phyloP scores from a whole-genome alignment of 2,888 invertebrate genomes.

The Stenodema calcarata region DNA sequence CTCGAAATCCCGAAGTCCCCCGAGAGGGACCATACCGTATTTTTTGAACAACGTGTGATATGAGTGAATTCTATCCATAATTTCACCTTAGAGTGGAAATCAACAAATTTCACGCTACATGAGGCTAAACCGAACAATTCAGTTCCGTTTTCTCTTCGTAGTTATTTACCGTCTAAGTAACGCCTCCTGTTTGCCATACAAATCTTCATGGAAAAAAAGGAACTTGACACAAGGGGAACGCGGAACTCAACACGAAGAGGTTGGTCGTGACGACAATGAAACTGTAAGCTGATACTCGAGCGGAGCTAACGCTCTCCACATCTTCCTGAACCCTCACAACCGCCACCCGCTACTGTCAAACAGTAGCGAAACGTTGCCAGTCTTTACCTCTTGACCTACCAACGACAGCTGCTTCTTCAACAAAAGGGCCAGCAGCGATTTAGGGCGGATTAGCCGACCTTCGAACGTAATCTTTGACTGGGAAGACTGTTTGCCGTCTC shows the following conservation, averaged over 20 bases:
- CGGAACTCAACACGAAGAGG: background rate
- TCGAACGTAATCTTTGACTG: background rate
- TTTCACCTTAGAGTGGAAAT: too few species aligned
- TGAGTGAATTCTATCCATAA: too few species aligned
- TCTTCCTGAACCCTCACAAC: background rate
- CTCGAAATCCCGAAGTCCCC: too few species aligned
- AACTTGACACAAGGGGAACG: background rate
- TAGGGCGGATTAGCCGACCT: background rate
- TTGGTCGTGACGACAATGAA: background rate
- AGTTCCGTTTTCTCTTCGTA: too few species aligned
- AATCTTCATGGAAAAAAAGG: background rate
- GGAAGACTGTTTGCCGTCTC: background rate
- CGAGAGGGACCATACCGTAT: too few species aligned
- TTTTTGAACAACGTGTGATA: too few species aligned
- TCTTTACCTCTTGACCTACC: conserved; percentile 2
- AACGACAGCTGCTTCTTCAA: background rate
- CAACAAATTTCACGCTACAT: too few species aligned
- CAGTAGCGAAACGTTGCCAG: background rate
- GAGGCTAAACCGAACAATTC: too few species aligned
- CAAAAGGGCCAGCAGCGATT: background rate
- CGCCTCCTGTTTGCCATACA: background rate
- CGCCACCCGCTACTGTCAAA: background rate
- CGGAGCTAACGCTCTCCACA: background rate
- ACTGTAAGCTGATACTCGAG: background rate
- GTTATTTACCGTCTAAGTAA: too few species aligned